These are phyloP conservation scores for Odontothrips loti DNA, from an alignment of 2,888 invertebrate species.

Conservation along the genomic window DNA sequence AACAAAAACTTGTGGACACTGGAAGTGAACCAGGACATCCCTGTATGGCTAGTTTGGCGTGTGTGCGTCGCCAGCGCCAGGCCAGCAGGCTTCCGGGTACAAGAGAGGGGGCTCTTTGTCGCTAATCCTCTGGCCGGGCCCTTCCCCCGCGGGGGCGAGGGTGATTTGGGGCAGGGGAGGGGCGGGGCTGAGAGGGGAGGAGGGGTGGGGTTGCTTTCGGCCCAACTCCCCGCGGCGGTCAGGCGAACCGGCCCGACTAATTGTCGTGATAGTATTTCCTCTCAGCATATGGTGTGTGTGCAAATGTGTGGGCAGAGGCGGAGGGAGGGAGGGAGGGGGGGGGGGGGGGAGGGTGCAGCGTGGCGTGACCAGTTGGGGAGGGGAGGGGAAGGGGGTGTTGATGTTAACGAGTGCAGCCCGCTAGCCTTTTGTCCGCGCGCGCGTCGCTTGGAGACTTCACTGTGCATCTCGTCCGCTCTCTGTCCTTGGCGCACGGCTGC, in stretches of 20 bases:
- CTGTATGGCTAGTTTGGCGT: no score
- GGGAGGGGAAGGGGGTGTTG: background rate
- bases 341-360: background rate
- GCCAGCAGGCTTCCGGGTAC: no score
- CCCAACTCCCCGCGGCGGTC: slow-evolving; percentile 1
- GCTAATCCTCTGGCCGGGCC: no score
- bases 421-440: background rate
- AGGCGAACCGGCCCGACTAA: slow-evolving; percentile 16
- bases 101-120: no score
- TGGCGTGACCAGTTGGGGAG: background rate
- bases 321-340: background rate
- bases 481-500: background rate
- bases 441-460: background rate
- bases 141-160: background rate
- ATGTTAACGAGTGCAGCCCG: background rate
- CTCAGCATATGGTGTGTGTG: slow-evolving; percentile 24
- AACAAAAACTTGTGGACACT: no score
- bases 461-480: background rate
- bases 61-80: no score
- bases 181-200: background rate
- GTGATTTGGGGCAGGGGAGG: background rate
- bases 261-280: slow-evolving; percentile 26
- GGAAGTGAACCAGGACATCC: no score
- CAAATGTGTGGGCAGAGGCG: slow-evolving; percentile 8
- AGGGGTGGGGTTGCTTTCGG: background rate